Base-by-base conservation (phyloP, 2,113 vertebrate genomes). In the Conger conger region DNA sequence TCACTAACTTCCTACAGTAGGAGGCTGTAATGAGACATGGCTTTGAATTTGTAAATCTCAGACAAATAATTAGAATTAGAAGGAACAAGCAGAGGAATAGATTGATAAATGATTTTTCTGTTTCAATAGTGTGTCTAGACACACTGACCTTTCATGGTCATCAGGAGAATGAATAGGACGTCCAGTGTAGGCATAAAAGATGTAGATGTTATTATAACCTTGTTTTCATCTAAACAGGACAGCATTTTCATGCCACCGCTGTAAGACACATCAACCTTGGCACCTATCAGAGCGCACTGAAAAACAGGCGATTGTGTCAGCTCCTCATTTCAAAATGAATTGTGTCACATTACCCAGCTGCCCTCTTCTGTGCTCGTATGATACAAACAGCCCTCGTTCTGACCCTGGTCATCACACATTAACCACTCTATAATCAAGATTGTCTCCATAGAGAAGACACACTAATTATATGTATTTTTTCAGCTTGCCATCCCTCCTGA, bases 381-480 rank as follows among this genome's bases (percentile, higher is more conserved):
- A 84, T 63, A 86, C 73, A 79, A 33, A 76, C 27, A 84, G 83
- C 86, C 92, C 87, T 88, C 88, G 90, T 92, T 92, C 88, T 88
- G 82, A 81, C 81, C 78, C 84, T 63, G 78, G 79, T 87, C 40
- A 40, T 90, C 89, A 89, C 87, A 92, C 91, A 90, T 89, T 73
- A 87, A 88, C 90, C 89, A 91, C 93, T 91, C 90, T 90, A 91
- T 92, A 89, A 83, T 30, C 83, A 84, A 87, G 90, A 88, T 89
- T 90, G 86, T 86, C 86, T 91, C 91, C 86, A 90, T 78, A 83
- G 89, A 90, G 90, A 91, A 50, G 83, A 80, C 82, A 40, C 86
- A 63, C 84, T 92, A 88, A 88, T 92, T 91, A 92, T 76, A 89
- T 88, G 89, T 80, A 68, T 45, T 27, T 40, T 92, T 89, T 90